These are phyloP conservation scores for Chloebia gouldiae DNA, from an alignment of 2,113 vertebrate species.

Conservation along the genomic window DNA sequence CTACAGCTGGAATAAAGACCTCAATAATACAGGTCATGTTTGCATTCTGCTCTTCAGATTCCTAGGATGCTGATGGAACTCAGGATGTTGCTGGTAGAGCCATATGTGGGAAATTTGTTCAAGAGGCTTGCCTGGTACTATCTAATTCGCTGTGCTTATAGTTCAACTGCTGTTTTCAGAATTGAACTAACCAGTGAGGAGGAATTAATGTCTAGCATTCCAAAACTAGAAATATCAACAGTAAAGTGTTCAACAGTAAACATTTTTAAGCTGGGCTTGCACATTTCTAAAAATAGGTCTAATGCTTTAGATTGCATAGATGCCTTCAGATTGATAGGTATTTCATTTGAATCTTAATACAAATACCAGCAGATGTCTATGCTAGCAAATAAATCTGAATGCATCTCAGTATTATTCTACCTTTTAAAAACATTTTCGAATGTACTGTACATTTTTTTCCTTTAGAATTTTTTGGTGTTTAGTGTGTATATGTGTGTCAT, in stretches of 20 bases:
- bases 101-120: not conserved
- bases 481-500: not conserved
- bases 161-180: not conserved
- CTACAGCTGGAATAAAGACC: not conserved
- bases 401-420: not conserved
- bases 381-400: not conserved
- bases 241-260: not conserved
- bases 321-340: not conserved
- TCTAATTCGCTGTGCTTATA: not conserved
- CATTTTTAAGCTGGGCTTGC: not conserved
- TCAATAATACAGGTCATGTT: not conserved
- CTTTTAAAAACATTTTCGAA: not conserved
- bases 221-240: not conserved
- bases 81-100: not conserved
- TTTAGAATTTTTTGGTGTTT: not conserved
- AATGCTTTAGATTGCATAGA: not conserved
- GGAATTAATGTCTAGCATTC: not conserved
- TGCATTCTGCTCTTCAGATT: not conserved
- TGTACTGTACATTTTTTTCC: not conserved
- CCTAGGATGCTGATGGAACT: not conserved
- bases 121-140: not conserved
- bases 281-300: not conserved
- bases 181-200: not conserved
- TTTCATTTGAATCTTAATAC: not conserved
- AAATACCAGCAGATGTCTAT: not conserved